These are phyloP conservation scores for Acanthosepion lycidas DNA, from an alignment of 2,888 invertebrate species.

Conservation along the genomic window DNA sequence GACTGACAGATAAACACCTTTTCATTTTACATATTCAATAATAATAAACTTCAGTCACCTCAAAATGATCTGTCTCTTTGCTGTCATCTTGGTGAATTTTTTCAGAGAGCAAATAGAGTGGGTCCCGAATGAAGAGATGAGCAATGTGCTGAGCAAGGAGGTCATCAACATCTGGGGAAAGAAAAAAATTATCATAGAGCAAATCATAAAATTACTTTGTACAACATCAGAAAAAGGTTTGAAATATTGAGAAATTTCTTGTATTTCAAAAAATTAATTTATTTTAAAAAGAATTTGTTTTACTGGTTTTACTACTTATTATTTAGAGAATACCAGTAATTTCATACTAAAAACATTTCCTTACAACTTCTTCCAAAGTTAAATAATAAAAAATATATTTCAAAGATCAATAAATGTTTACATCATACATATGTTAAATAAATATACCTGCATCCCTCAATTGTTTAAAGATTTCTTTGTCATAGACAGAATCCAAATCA, in stretches of 20 bases:
- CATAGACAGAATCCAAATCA: slow-evolving; percentile 92
- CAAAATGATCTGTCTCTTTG: slow-evolving; percentile 98
- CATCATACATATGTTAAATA: not conserved
- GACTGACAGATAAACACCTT: no score
- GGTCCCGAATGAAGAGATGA: slow-evolving; percentile 97
- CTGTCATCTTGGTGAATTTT: slow-evolving; percentile 94
- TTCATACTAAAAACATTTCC: no score
- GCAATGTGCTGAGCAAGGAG: slow-evolving; percentile 95
- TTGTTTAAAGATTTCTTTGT: slow-evolving; percentile 86
- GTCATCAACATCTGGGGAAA: slow-evolving; percentile 87
- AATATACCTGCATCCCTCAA: slow-evolving; percentile 83
- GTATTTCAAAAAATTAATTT: no score
- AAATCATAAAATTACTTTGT: not conserved
- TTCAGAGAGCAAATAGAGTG: slow-evolving; percentile 94
- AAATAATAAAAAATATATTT: no score
- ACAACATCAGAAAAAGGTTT: no score
- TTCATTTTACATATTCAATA: no score
- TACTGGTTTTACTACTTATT: no score
- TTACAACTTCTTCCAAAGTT: no score
- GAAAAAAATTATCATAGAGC: not conserved
- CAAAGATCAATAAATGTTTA: no score
- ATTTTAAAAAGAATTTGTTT: no score
- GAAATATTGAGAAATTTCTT: no score
- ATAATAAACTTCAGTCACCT: slow-evolving; percentile 79
- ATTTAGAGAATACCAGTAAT: no score